Base-by-base conservation (phyloP, 1,140 invertebrate species). In the Leptinotarsa lineolata region DNA sequence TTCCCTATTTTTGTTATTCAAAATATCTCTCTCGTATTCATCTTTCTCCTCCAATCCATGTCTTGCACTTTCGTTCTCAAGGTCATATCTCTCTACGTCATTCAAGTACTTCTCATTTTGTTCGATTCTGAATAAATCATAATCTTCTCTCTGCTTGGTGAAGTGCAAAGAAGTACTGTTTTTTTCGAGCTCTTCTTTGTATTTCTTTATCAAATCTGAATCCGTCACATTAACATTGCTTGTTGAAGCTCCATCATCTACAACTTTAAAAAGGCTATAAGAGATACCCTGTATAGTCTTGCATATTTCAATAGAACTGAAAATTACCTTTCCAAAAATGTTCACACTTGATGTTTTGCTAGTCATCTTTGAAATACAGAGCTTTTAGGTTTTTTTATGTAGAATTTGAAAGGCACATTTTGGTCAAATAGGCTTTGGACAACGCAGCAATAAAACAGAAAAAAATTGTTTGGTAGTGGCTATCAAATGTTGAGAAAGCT, bases 121-220 rank as follows among this genome's bases (percentile, higher is more conserved):
- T 2, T 54, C n/a, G 16, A 66, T 39, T 54, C 72, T 65, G 16
- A 71, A 78, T 24, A 61, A 39, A 22, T 78, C 66, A 39, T 78
- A 78, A 24, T 66, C 68, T 30, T 72, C 58, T 65, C 77, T 69
- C 59, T 75, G 74, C 15, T 74, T 61, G 4, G 74, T 72, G 13
- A 39, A 54, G 63, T 63, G 11, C n/a, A 71, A 24, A 39, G 21
- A 59, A 22, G 20, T 44, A 18, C 44, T 46, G 22, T 22, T 21
- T 6, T 44, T 8, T 44, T 71, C 60, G 3, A 71, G 13, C 20
- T 71, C 69, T 44, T 46, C 24, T 44, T 64, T 13, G 48, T 39
- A 39, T 45, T 39, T 18, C 30, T 71, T 24, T 15, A 63, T 18
- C 20, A 58, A 48, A 20, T 58, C 30, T 5, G 22, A 44, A 44